These are phyloP conservation scores for Gracilinanus agilis DNA, from an alignment of 2,113 vertebrate genomes.

Conservation along the genomic window DNA sequence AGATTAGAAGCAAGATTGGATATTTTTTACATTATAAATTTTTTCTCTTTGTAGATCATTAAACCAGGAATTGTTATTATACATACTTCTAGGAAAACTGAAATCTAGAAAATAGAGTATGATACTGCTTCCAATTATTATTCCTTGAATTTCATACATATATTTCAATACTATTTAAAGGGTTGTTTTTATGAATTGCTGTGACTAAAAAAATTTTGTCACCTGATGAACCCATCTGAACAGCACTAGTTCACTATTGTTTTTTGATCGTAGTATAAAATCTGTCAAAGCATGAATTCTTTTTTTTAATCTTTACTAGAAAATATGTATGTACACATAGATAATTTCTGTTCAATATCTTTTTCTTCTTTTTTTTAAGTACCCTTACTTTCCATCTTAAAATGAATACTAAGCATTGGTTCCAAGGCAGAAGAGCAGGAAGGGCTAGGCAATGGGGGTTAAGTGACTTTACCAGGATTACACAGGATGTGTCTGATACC, in stretches of 20 bases:
- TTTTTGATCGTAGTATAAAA: neutral
- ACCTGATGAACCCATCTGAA: neutral
- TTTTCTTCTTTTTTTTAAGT: too few species aligned
- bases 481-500: too few species aligned
- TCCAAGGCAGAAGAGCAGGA: too few species aligned
- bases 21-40: slow-evolving; percentile 47
- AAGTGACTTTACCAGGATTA: too few species aligned
- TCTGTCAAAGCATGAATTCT: neutral
- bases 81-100: slow-evolving; percentile 29
- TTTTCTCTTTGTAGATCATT: neutral
- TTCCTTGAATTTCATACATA: slow-evolving; percentile 15
- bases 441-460: too few species aligned
- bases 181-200: neutral
- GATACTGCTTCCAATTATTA: neutral
- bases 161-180: slow-evolving; percentile 26
- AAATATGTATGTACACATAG: slow-evolving; percentile 6
- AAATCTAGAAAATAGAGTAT: slow-evolving; percentile 50
- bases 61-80: slow-evolving; percentile 30
- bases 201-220: neutral
- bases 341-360: slow-evolving; percentile 31
- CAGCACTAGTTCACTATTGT: neutral
- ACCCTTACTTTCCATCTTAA: too few species aligned
- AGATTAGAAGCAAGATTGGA: neutral
- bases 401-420: too few species aligned
- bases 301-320: neutral